phyloP scores from a whole-genome alignment of 2,888 invertebrate genomes.

The Tromatobia lineatoria region DNA sequence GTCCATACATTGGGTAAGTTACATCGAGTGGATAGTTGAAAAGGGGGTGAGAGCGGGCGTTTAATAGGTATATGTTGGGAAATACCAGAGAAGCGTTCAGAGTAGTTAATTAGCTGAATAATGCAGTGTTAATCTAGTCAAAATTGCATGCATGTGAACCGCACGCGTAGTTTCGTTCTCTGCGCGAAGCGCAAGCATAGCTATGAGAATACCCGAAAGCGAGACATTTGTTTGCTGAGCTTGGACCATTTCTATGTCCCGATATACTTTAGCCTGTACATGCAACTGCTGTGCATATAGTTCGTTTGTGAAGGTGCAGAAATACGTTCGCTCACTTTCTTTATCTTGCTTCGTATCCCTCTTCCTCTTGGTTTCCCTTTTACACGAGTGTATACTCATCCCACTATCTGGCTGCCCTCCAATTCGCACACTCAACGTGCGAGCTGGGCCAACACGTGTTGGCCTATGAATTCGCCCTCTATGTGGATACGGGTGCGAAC shows the following conservation, averaged over 20 bases:
- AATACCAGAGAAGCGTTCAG: constrained; percentile 75
- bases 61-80: constrained; percentile 56
- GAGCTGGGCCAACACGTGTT: constrained; percentile 44
- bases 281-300: constrained; percentile 15
- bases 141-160: constrained; percentile 82
- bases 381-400: constrained; percentile 23
- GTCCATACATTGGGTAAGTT: constrained; percentile 6
- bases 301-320: constrained; percentile 10
- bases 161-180: constrained; percentile 76
- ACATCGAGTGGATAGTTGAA: constrained; percentile 19
- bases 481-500: constrained; percentile 65
- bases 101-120: constrained; percentile 84
- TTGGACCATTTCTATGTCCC: constrained; percentile 31
- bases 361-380: constrained; percentile 25
- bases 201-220: constrained; percentile 46
- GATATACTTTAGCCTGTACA: not conserved
- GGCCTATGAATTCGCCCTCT: constrained; percentile 43
- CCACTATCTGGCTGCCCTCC: constrained; percentile 71
- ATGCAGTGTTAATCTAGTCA: constrained; percentile 84
- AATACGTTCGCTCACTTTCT: constrained; percentile 39
- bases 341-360: constrained; percentile 31
- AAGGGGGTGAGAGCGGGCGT: not conserved
- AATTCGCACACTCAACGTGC: constrained; percentile 58
- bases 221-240: constrained; percentile 56
- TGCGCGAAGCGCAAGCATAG: constrained; percentile 22